phyloP scores from a whole-genome alignment of 2,797 vertebrate species.

The Astyanax mexicanus region DNA sequence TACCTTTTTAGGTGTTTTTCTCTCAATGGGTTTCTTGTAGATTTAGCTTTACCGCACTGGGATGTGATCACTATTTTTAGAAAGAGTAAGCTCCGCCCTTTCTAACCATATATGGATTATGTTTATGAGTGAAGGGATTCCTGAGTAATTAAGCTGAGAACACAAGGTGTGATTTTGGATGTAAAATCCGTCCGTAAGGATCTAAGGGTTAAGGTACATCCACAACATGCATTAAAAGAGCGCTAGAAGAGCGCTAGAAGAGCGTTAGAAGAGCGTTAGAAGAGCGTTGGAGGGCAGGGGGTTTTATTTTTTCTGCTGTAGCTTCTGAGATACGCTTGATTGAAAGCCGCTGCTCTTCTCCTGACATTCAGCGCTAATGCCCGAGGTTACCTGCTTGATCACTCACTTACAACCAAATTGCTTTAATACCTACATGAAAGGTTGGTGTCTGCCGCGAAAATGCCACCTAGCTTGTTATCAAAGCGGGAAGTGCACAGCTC shows the following conservation, averaged over 20 bases:
- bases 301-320: background rate
- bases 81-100: too few species aligned
- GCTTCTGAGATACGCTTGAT: background rate
- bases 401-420: slow-evolving; percentile 45
- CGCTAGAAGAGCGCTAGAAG: too few species aligned
- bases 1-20: too few species aligned
- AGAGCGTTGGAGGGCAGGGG: background rate
- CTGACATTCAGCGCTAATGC: slow-evolving; percentile 27
- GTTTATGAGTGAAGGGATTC: too few species aligned
- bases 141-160: too few species aligned
- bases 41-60: too few species aligned
- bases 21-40: too few species aligned
- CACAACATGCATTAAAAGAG: background rate
- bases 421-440: slow-evolving; percentile 48
- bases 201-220: background rate
- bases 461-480: slow-evolving; percentile 45
- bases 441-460: slow-evolving; percentile 44
- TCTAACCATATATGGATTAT: too few species aligned
- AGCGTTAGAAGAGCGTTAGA: background rate
- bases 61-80: too few species aligned
- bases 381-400: slow-evolving; percentile 43
- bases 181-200: too few species aligned
- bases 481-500: slow-evolving; percentile 31
- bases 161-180: too few species aligned
- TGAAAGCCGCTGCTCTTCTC: slow-evolving; percentile 14